A percentile compares a stretch with the other conserved stretches of the same genome.
phyloP scores from a whole-genome alignment of 1,140 invertebrate genomes.

The Bombyx mori region ASM3026992v2 NC_085116.1:13829001-13829500 shows the following conservation, averaged over 20 bases:
- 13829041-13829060: too few species aligned
- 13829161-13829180: background rate
- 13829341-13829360: conserved; percentile 3
- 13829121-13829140: background rate
- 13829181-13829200: conserved; percentile 25
- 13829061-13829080: too few species aligned
- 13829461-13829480: too few species aligned
- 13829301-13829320: conserved; percentile 19
- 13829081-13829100: too few species aligned
- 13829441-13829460: too few species aligned
- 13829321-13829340: conserved; percentile 18
- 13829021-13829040: too few species aligned
- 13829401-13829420: too few species aligned
- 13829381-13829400: too few species aligned
- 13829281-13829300: conserved; percentile 18
- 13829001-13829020: too few species aligned
- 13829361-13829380: too few species aligned
- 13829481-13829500: too few species aligned
- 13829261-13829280: conserved; percentile 36
- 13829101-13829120: background rate
- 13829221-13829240: conserved; percentile 55
- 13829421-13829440: too few species aligned
- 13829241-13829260: conserved; percentile 35
- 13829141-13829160: background rate
- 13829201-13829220: conserved; percentile 24